Evolutionary conservation across 2,888 invertebrate species (phyloP).

Genomic region (Drosophila subsilvestris): DNA sequence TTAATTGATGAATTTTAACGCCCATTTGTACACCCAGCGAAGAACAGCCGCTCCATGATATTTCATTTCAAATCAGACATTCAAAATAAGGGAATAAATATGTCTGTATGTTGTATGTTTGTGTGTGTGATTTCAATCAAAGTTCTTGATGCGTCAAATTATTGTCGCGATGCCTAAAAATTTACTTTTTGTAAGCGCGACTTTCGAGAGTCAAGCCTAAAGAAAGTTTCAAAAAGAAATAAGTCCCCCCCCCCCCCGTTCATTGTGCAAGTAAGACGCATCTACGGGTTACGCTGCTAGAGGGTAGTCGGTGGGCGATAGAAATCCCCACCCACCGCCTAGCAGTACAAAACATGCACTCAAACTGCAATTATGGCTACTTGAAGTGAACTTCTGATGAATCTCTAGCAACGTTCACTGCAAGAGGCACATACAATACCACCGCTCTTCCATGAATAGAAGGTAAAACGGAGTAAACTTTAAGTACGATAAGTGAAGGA

Average conservation of each 20-base stretch:
- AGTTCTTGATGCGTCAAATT: slow-evolving; percentile 44
- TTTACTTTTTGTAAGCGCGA: slow-evolving; percentile 47
- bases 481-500: neutral
- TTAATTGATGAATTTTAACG: too few relatives aligned
- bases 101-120: slow-evolving; percentile 14
- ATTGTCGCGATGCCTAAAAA: slow-evolving; percentile 49
- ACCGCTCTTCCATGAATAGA: neutral
- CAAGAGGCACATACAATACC: neutral
- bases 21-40: too few relatives aligned
- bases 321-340: neutral
- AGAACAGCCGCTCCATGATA: too few relatives aligned
- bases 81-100: too few relatives aligned
- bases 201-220: slow-evolving; percentile 45
- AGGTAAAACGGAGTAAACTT: neutral
- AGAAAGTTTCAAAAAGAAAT: slow-evolving; percentile 62
- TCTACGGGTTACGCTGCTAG: neutral
- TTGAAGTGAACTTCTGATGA: slow-evolving; percentile 39
- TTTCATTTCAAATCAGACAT: too few relatives aligned
- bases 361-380: slow-evolving; percentile 58
- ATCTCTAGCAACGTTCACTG: slow-evolving; percentile 28
- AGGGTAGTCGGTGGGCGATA: too few relatives aligned
- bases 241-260: slow-evolving; percentile 40
- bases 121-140: slow-evolving; percentile 40
- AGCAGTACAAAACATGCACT: slow-evolving; percentile 31
- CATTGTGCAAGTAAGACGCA: slow-evolving; percentile 11